Percentiles rank a stretch among this genome's conserved stretches.
Evolutionary conservation across 2,888 invertebrate species (phyloP).

Genomic region (Oxystoma pomonae): DNA sequence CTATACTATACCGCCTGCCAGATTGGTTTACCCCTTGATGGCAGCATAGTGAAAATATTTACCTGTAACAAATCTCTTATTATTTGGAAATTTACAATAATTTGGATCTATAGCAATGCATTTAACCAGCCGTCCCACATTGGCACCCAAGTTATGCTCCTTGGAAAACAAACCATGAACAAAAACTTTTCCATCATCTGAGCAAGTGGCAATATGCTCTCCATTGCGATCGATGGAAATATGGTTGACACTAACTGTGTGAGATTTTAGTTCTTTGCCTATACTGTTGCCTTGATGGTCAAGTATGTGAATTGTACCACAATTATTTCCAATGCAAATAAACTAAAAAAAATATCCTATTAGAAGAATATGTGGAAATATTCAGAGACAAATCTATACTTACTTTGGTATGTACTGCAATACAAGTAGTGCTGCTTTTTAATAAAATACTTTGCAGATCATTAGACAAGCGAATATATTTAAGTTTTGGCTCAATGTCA

Average conservation of each 20-base stretch:
- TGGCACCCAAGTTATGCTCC: conserved; percentile 76
- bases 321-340: conserved; percentile 87
- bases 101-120: conserved; percentile 80
- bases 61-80: conserved; percentile 82
- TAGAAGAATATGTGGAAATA: neutral
- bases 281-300: conserved; percentile 90
- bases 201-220: conserved; percentile 73
- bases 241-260: conserved; percentile 89
- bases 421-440: conserved; percentile 72
- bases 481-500: conserved; percentile 82
- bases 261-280: conserved; percentile 69
- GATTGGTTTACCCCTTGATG: too few relatives aligned
- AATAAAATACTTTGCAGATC: conserved; percentile 80
- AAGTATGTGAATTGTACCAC: conserved; percentile 84
- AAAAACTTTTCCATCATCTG: conserved; percentile 76
- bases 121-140: conserved; percentile 76
- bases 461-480: conserved; percentile 85
- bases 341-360: conserved; percentile 66
- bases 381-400: neutral
- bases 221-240: conserved; percentile 88
- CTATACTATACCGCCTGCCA: too few relatives aligned
- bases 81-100: conserved; percentile 66
- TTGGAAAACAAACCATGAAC: conserved; percentile 70
- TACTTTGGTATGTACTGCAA: conserved; percentile 89
- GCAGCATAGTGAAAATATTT: too few relatives aligned